Percentiles rank a stretch among this genome's conserved stretches.
phyloP scores from a whole-genome alignment of 2,797 vertebrate species.

The Dipus sagitta region DNA sequence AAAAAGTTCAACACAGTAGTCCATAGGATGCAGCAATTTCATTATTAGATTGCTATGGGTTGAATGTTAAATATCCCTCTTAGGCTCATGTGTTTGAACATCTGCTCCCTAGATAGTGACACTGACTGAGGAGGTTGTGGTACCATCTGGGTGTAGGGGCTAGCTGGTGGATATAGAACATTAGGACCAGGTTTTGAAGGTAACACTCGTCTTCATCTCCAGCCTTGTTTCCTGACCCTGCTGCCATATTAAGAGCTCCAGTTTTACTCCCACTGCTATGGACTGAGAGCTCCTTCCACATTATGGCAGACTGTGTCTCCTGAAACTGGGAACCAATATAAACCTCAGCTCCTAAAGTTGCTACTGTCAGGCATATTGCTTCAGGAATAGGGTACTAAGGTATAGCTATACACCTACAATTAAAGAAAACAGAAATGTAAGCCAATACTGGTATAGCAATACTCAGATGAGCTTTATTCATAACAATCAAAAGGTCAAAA shows the following conservation, averaged over 20 bases:
- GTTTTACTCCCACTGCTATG: neutral
- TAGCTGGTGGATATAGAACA: neutral
- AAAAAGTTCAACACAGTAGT: neutral
- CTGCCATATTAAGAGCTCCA: too few species aligned
- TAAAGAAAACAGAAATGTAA: neutral
- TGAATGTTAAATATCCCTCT: neutral
- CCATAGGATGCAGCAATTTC: neutral
- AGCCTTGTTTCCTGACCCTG: neutral
- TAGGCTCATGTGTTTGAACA: neutral
- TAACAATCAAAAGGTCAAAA: neutral
- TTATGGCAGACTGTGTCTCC: fast-evolving
- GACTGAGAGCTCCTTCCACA: too few species aligned
- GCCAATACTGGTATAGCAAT: neutral
- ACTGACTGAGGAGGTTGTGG: neutral
- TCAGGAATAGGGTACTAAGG: neutral
- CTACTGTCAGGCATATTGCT: neutral
- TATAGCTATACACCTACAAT: neutral
- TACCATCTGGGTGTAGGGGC: neutral
- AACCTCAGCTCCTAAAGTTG: neutral
- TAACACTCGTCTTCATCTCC: too few species aligned
- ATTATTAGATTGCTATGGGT: neutral
- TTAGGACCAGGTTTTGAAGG: neutral
- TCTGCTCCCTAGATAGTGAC: neutral
- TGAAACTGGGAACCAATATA: neutral
- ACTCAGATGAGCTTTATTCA: neutral